Base-by-base conservation (phyloP, 2,888 invertebrate species). In the Dyspetes luteomarginatus region DNA sequence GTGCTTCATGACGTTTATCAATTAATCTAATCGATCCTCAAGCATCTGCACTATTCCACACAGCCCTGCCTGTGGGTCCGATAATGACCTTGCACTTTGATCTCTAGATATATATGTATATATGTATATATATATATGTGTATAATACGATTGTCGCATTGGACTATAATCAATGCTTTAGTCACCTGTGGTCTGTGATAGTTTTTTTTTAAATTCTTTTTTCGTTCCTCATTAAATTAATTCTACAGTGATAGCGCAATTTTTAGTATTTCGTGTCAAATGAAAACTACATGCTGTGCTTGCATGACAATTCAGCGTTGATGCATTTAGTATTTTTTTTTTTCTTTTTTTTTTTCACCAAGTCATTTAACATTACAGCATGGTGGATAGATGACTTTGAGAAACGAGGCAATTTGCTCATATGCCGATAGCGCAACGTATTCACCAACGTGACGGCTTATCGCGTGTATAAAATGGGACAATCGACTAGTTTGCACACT, bases 21-120 rank as follows among this genome's bases (percentile, higher is more conserved):
- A 80, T 81, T 72, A 74, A 81, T 82, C 76, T 73, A 67, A 78
- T 83, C 82, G 76, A 69, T 81, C 72, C 30, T 12, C 43, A 52
- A 36, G 65, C 64, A 28, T 67, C 67, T 30, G 28, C 62, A 67
- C 71, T 78, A 67, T 71, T 56, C 22, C 48, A 19, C 52, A 45
- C 30, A 48, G 52, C 56, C 75, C 74, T 28, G 62, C 41, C 55
- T 64, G 64, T 58, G 78, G 72, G 36, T 75, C 55, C 45, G 74
- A 73, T 68, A 81, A 58, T 83, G 79, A 80, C 82, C 84, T 82
- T 82, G 84, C 81, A 84, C 84, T 77, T 84, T 84, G 84, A 71
- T 81, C 82, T 24, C 67, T 5, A 55, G 41, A 52, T 76, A 19
- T 48, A 48, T 36, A 12, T 36, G 36, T 36, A 36, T 36, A 36